phyloP scores from a whole-genome alignment of 2,113 vertebrate species.

The Tapirus terrestris region DNA sequence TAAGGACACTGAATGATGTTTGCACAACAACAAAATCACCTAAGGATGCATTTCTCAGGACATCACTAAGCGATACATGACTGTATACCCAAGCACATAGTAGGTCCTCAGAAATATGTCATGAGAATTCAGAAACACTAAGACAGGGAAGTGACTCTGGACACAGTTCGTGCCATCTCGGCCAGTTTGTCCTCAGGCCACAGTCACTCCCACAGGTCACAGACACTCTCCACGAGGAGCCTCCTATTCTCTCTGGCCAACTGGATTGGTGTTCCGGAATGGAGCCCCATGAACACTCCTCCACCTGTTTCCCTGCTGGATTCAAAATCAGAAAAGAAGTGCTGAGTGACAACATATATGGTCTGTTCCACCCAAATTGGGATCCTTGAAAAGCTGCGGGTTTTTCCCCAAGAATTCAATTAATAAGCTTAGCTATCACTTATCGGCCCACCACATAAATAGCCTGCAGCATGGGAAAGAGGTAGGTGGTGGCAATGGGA shows the following conservation, averaged over 20 bases:
- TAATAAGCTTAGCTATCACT: slow-evolving; percentile 82
- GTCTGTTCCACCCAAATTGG: slow-evolving; percentile 65
- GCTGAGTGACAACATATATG: slow-evolving; percentile 45
- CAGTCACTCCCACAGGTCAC: neutral
- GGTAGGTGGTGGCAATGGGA: slow-evolving; percentile 80
- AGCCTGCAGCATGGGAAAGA: slow-evolving; percentile 79
- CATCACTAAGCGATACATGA: no score
- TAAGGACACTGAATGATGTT: no score
- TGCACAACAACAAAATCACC: no score
- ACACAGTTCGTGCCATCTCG: rapidly evolving
- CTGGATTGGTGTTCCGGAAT: neutral
- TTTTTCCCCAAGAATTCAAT: slow-evolving; percentile 58
- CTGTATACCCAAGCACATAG: no score
- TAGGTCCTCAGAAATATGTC: neutral
- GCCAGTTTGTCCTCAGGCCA: neutral
- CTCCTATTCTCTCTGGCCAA: no score
- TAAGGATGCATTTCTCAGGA: no score
- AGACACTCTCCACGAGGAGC: neutral
- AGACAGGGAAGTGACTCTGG: rapidly evolving
- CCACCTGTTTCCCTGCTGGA: neutral
- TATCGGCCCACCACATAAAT: slow-evolving; percentile 83
- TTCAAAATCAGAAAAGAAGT: slow-evolving; percentile 42
- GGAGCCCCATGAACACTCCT: neutral
- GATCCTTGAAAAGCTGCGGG: neutral
- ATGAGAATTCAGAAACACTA: neutral